Base-by-base conservation (phyloP, 2,113 vertebrate genomes). In the Vanacampus margaritifer region DNA sequence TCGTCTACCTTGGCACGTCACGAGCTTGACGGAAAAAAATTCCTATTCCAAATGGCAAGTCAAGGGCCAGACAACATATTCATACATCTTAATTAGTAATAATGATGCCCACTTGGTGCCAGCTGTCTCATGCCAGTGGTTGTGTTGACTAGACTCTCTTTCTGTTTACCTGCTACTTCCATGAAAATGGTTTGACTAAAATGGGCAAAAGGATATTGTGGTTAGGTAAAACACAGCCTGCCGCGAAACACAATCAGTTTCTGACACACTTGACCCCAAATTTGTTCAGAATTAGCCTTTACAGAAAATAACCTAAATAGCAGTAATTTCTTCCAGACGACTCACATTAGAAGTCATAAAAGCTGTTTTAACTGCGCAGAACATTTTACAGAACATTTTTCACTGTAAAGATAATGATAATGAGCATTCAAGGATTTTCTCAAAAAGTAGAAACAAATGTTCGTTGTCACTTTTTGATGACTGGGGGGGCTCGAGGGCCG, bases 51-150 rank as follows among this genome's bases (percentile, higher is more conserved):
- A 82, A 74, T 23, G 78, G 78, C 75, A 74, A 80, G 83, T 81
- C 69, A 86, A 86, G 80, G 65, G 80, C 82, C 83, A 85, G 86
- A 84, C 82, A 79, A 78, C 82, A 83, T 87, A 90, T 90, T 88
- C 88, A 85, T 85, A 88, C 86, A 84, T 87, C 86, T 89, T 84
- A 89, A 90, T 90, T 84, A 88, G 73, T 81, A 83, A 81, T 83
- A 89, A 89, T 86, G 84, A 81, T 69, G 59, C 37, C 58, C 28
- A 32, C 68, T 68, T 71, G 65, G 71, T 83, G 88, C 84, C 84
- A 90, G 62, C 46, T 23, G 71, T 82, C 76, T 76, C 68, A 71
- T 79, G 79, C 74, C 83, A 85, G 72, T 77, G 73, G 80, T 75
- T 67, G 62, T 70, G 78, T 79, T 79, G 81, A 84, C 79, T 68